Conservation (phyloP, 2,113 vertebrate species). For the Butorides virescens region DNA sequence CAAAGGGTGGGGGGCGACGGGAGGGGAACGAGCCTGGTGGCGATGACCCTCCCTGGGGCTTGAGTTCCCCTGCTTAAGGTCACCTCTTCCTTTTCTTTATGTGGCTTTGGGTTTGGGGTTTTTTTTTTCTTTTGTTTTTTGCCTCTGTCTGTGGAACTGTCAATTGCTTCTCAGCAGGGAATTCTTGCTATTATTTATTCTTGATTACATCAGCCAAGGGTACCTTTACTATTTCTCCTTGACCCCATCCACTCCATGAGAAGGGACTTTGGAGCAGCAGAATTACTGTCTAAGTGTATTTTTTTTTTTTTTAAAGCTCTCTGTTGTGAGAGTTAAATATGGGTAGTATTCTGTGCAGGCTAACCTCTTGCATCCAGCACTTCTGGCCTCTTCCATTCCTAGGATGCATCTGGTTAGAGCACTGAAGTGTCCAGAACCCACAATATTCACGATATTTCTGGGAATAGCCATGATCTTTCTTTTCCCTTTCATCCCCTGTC, state of each 20-base stretch:
- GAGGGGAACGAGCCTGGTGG: not conserved
- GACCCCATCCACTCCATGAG: not conserved
- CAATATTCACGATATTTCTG: accelerated
- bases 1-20: not conserved
- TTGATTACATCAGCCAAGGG: constrained; percentile 8
- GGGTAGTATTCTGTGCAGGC: not conserved
- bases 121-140: not conserved
- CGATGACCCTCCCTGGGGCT: not conserved
- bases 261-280: not conserved
- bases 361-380: not conserved
- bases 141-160: not conserved
- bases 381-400: not conserved
- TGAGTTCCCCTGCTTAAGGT: not conserved
- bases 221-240: not conserved
- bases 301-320: not conserved
- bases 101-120: not conserved
- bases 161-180: constrained; percentile 6
- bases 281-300: not conserved
- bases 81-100: not conserved
- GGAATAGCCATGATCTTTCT: not conserved
- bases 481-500: not conserved
- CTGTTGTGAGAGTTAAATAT: not conserved
- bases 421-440: not conserved
- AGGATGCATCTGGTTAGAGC: not conserved
- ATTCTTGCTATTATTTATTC: constrained; percentile 26